Conservation (phyloP, 1,140 invertebrate genomes). For the Rhagoletis zephyria region DNA sequence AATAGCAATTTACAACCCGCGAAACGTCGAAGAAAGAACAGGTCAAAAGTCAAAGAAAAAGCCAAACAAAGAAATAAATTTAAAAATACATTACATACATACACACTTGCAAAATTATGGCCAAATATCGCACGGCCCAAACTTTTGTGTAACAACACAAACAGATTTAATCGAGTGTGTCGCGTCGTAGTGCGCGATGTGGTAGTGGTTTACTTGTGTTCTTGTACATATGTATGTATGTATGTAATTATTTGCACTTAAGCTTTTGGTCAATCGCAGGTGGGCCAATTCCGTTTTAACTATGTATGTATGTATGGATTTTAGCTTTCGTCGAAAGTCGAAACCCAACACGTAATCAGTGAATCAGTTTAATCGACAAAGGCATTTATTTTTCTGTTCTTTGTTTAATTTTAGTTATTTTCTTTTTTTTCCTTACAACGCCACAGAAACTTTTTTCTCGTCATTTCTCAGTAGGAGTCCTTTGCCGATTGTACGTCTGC, state of each 20-base stretch:
- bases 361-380: conserved; percentile 45
- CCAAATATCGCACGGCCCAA: not conserved
- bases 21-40: not conserved
- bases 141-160: not conserved
- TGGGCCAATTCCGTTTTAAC: not conserved
- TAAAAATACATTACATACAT: not conserved
- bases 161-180: not conserved
- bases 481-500: not conserved
- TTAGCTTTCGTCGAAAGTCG: not conserved
- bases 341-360: conserved; percentile 49
- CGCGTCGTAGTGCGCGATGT: not conserved
- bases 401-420: not conserved
- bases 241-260: too few species aligned
- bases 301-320: not conserved
- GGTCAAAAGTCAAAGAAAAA: not conserved
- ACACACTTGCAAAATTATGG: not conserved
- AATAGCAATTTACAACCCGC: not conserved
- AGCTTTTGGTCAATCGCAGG: not conserved
- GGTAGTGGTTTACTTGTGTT: not conserved
- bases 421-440: not conserved
- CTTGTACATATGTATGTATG: not conserved
- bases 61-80: not conserved
- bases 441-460: not conserved
- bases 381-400: not conserved
- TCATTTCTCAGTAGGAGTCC: not conserved